A percentile compares a stretch with the other conserved stretches of the same genome.
Conservation (phyloP, 2,797 vertebrate genomes). For the Australoheros facetus region DNA sequence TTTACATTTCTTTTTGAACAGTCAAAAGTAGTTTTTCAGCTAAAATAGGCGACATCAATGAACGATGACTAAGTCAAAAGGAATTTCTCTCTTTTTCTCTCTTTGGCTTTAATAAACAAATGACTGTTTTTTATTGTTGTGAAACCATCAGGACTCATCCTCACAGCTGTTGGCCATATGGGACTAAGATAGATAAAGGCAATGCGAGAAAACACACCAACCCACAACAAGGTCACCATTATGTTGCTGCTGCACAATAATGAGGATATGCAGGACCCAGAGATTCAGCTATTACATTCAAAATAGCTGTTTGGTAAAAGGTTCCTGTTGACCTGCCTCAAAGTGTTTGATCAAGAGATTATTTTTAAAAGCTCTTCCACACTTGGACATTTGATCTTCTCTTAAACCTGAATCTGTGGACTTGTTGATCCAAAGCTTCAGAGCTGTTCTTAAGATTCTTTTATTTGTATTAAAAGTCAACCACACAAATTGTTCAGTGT, state of each 20-base stretch:
- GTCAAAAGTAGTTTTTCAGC: background rate
- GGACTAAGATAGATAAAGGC: background rate
- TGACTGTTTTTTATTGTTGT: background rate
- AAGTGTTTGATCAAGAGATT: background rate
- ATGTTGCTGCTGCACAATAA: slow-evolving; percentile 10
- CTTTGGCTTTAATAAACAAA: slow-evolving; percentile 3
- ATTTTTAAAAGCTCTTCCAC: background rate
- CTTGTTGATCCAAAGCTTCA: background rate
- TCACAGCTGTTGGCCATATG: slow-evolving; percentile 54
- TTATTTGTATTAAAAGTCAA: background rate
- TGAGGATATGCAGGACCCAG: background rate
- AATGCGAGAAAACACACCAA: slow-evolving; percentile 34
- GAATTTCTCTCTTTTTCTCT: slow-evolving; percentile 26
- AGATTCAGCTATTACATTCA: background rate
- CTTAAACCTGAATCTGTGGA: background rate
- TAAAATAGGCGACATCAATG: background rate
- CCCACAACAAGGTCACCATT: slow-evolving; percentile 51
- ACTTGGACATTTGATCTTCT: background rate
- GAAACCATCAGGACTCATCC: slow-evolving; percentile 16
- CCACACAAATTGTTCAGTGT: background rate
- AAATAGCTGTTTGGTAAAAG: slow-evolving; percentile 14
- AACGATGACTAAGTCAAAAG: background rate
- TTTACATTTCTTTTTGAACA: background rate
- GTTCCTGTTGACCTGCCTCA: too few relatives aligned
- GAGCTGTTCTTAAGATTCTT: background rate